Evolutionary conservation across 1,140 invertebrate genomes (phyloP), one percentile per base, ranked within the genome.

Genomic region (Tachypleus tridentatus): DNA sequence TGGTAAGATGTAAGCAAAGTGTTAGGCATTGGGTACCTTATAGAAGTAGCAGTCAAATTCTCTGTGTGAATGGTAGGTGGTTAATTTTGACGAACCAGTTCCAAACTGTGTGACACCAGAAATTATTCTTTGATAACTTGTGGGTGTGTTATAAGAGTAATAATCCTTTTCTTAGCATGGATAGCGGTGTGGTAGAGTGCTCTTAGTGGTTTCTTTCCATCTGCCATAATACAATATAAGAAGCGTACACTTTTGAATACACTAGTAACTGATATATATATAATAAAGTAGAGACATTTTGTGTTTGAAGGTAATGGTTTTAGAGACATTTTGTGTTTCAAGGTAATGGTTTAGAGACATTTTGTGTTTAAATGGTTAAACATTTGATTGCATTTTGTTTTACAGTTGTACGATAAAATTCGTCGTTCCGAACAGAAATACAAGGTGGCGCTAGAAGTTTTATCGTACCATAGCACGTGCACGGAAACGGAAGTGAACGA

Each of bases 391-490:
- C 3, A 51, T n/a, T 67, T 63, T 53, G 48, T 11, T 4, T 68
- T 67, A 10, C 51, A 79, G 75, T 75, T 92, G 3, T 92, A 92
- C 72, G 87, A 91, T 69, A 88, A 89, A 77, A 91, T 92, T 49
- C 80, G 84, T 64, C 77, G 85, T 61, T 90, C 88, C 4, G 88
- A 92, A 73, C 87, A 91, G 76, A 91, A 89, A 74, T 90, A 90
- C 73, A 79, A 78, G 69, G 87, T 92, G 3, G 87, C 88, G 3
- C 74, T 91, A 57, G 89, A 93, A 75, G 87, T 92, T 0, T 74
- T 91, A 5, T 86, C 87, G 57, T 92, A 93, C 73, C 89, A 93
- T 75, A 89, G 87, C 69, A 86, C 86, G 52, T 88, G 87, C 73
- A 81, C 80, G 3, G 83, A 87, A 58, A 81, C 84, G 49, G 89